Conservation (phyloP, 1,140 invertebrate genomes). For the Platyscapa corneri region DNA sequence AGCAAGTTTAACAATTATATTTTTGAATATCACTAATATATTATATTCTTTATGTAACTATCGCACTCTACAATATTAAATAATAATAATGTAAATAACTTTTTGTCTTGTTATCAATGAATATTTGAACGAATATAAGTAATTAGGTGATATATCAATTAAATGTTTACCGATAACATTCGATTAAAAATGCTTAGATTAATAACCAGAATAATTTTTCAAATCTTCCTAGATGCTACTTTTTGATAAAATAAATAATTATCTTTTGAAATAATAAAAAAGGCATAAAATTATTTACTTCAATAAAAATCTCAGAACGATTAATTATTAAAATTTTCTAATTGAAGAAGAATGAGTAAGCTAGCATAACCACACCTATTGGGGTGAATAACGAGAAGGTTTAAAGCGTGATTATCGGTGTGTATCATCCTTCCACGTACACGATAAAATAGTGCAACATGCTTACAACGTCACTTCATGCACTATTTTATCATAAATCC, state of each 20-base stretch:
- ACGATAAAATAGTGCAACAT: background rate
- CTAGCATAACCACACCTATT: background rate
- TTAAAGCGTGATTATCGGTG: conserved; percentile 17
- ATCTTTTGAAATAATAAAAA: too few species aligned
- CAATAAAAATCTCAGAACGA: background rate
- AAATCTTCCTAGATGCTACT: too few species aligned
- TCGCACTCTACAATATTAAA: background rate
- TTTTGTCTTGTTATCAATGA: too few species aligned
- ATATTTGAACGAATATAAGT: too few species aligned
- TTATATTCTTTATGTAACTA: background rate
- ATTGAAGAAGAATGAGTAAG: conserved; percentile 6
- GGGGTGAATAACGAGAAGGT: conserved; percentile 13
- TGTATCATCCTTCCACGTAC: background rate
- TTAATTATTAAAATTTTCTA: background rate
- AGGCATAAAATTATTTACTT: background rate
- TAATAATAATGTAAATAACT: background rate
- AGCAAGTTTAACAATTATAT: background rate
- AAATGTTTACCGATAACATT: too few species aligned
- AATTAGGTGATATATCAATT: too few species aligned
- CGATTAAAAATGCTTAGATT: too few species aligned
- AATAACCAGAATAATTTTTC: too few species aligned
- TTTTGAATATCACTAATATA: background rate
- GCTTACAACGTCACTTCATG: background rate
- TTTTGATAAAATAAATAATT: too few species aligned
- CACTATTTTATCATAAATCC: conserved; percentile 36